These are phyloP conservation scores for Centropyge bicolor DNA, from an alignment of 2,797 vertebrate species.

Conservation along the genomic window DNA sequence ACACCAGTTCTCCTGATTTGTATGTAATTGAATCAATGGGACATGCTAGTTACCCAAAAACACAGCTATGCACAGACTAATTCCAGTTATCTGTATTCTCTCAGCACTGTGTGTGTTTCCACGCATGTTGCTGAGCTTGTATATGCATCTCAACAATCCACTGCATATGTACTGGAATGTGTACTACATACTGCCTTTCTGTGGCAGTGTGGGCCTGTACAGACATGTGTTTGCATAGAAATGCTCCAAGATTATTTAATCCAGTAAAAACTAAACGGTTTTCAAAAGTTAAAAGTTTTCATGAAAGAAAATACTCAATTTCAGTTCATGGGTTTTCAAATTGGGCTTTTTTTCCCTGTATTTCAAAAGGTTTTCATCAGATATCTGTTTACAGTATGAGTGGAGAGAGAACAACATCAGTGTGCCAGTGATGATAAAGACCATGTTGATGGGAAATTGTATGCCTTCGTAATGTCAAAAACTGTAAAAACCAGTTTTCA, in stretches of 20 bases:
- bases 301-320: too few relatives aligned
- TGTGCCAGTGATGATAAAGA: too few relatives aligned
- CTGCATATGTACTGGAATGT: not conserved
- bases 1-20: conserved; percentile 5
- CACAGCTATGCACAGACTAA: conserved; percentile 20
- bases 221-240: not conserved
- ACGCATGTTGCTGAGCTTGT: not conserved
- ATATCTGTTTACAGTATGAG: too few relatives aligned
- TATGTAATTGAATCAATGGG: conserved; percentile 46
- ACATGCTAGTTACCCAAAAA: conserved; percentile 31
- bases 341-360: too few relatives aligned
- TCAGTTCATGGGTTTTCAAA: too few relatives aligned
- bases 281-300: too few relatives aligned
- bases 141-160: not conserved
- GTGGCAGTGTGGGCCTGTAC: not conserved
- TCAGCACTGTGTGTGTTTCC: not conserved
- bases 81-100: conserved; percentile 6
- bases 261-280: not conserved
- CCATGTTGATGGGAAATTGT: too few relatives aligned
- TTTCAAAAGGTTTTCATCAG: too few relatives aligned
- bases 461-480: too few relatives aligned
- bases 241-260: not conserved
- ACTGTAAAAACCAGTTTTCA: too few relatives aligned
- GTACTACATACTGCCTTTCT: conserved; percentile 12
- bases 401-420: too few relatives aligned